Conservation (phyloP, 2,113 vertebrate genomes). For the Ciconia stormi region DNA sequence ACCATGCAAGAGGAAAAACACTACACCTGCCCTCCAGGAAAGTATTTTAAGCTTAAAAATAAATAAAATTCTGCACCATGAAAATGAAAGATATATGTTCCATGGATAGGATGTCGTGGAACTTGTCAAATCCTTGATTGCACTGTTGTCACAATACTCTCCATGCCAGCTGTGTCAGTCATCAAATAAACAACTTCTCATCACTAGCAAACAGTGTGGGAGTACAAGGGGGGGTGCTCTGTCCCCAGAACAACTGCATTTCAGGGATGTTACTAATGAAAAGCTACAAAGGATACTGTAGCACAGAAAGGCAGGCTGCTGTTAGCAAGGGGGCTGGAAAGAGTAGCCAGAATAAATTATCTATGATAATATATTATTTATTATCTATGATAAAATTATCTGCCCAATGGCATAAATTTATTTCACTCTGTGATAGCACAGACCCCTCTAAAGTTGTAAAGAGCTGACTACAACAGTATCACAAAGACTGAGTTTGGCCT, state of each 20-base stretch:
- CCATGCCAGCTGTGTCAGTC: not conserved
- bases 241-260: not conserved
- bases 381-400: not conserved
- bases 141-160: not conserved
- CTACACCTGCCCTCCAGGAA: not conserved
- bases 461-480: not conserved
- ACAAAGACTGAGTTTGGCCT: not conserved
- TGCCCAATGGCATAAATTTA: not conserved
- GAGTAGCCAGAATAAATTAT: not conserved
- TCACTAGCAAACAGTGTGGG: not conserved
- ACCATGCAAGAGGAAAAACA: conserved; percentile 11
- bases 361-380: not conserved
- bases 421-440: not conserved
- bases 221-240: not conserved
- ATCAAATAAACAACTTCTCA: conserved; percentile 2
- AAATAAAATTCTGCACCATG: not conserved
- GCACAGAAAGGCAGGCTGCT: not conserved
- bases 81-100: not conserved
- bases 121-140: not conserved
- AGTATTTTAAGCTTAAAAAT: conserved; percentile 44
- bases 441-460: not conserved
- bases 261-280: not conserved
- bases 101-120: conserved; percentile 6
- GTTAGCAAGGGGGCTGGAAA: not conserved
- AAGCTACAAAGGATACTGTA: not conserved